These are phyloP conservation scores for Nannoperca australis DNA, from an alignment of 2,797 vertebrate species.

Conservation along the genomic window DNA sequence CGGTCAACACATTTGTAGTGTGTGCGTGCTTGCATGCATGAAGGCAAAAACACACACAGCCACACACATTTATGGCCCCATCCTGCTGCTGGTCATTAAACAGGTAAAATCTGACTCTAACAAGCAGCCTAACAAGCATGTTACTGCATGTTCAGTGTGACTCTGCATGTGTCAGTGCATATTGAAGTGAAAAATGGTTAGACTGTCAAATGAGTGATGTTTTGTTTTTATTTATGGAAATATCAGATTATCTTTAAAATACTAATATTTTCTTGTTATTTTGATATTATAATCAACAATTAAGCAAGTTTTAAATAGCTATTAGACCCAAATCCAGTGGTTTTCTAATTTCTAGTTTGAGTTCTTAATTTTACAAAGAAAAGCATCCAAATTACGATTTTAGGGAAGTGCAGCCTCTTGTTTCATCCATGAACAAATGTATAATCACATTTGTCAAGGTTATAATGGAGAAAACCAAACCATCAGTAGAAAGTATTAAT, in stretches of 20 bases:
- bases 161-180: constrained; percentile 29
- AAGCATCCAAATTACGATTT: too few relatives aligned
- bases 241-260: neutral
- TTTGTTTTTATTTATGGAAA: neutral
- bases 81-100: constrained; percentile 68
- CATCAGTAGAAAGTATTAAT: neutral
- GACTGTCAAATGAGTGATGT: neutral
- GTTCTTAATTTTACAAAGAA: neutral
- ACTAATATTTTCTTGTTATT: too few relatives aligned
- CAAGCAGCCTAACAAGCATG: constrained; percentile 71
- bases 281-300: too few relatives aligned
- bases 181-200: constrained; percentile 1
- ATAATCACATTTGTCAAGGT: neutral
- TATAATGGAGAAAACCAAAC: neutral
- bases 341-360: neutral
- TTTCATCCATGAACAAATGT: neutral
- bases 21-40: neutral
- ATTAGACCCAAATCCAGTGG: too few relatives aligned
- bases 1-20: constrained; percentile 37
- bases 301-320: too few relatives aligned
- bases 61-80: constrained; percentile 22
- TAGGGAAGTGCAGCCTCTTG: too few relatives aligned
- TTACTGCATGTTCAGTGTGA: constrained; percentile 67
- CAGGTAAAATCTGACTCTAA: constrained; percentile 72
- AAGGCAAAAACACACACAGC: neutral